These are phyloP conservation scores for Orthonevra nobilis DNA, from an alignment of 2,888 invertebrate species.

Conservation along the genomic window DNA sequence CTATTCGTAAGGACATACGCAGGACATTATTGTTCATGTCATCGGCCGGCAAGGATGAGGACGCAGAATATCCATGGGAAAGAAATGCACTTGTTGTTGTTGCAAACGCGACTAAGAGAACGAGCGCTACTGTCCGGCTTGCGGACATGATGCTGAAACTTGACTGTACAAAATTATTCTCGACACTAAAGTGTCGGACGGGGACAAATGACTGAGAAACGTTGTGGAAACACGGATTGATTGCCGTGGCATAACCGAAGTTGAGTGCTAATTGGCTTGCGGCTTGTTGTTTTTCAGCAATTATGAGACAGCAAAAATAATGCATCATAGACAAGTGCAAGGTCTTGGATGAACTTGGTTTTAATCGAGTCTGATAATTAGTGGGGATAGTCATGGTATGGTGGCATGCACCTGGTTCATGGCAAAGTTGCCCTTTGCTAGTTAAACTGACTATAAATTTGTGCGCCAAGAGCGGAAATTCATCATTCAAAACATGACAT, in stretches of 20 bases:
- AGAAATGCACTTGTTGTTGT: conserved; percentile 44
- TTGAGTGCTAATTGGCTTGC: conserved; percentile 6
- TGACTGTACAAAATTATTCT: conserved; percentile 51
- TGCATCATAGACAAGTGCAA: background rate
- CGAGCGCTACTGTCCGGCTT: conserved; percentile 34
- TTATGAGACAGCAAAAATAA: background rate
- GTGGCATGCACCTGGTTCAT: background rate
- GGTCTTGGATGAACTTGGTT: conserved; percentile 40
- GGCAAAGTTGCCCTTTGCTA: too few species aligned
- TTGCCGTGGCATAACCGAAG: conserved; percentile 12
- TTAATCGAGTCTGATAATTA: conserved; percentile 31
- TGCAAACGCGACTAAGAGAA: conserved; percentile 28
- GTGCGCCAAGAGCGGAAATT: conserved; percentile 55
- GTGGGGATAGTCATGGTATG: background rate
- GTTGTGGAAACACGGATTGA: conserved; percentile 20
- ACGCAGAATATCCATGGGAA: conserved; percentile 51
- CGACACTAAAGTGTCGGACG: conserved; percentile 45
- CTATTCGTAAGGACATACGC: conserved; percentile 43
- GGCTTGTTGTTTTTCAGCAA: background rate
- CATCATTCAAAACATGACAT: conserved; percentile 62
- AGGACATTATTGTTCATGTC: conserved; percentile 57
- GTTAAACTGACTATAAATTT: conserved; percentile 50
- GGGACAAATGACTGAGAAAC: conserved; percentile 32
- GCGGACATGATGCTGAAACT: conserved; percentile 38
- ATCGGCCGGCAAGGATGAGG: conserved; percentile 46